Base-by-base conservation (phyloP, 2,888 invertebrate genomes). In the Phorcus lineatus region DNA sequence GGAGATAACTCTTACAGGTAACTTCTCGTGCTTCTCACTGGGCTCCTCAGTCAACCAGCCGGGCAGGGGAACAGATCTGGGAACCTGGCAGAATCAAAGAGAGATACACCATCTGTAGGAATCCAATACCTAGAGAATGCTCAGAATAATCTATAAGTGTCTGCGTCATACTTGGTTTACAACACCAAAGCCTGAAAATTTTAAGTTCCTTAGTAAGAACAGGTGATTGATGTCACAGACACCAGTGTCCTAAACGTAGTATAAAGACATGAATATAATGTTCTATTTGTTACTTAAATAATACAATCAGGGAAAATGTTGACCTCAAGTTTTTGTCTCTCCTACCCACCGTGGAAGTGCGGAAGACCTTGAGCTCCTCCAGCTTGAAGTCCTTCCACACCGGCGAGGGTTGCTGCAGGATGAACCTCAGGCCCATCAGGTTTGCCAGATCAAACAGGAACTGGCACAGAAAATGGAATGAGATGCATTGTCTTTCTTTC, bases 321-420 rank as follows among this genome's bases (percentile, higher is more conserved):
- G 17, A 54, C 31, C n/a, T 76, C 22, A 16, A 2, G 16, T 13
- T 11, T 76, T 13, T 9, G 47, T 11, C 47, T 47, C 47, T 13
- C 11, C 11, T 47, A 82, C 84, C 84, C 85, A 91, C 91, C 82
- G 85, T 85, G 47, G 87, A 83, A 3, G 87, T 83, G 70, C 87
- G 84, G 79, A 86, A 89, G 2, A 90, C 80, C 76, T 88, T 87
- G 17, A 92, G 81, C 55, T 92, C 92, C 24, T 92, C 91, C 57
- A 92, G 82, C 62, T 87, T 88, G 82, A 92, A 92, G 24, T 92
- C 92, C 76, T 90, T 91, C 92, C 92, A 92, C 7, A 92, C 88
- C 7, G 92, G 91, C 1, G 92, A 92, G 0, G 92, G 92, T 79
- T 92, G 92, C 57, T 90, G 89, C 22, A 92, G 87, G 74, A 92